Conservation (phyloP, 35 echinoderm and acorn worm species). For the Heliocidaris erythrogramma region DNA sequence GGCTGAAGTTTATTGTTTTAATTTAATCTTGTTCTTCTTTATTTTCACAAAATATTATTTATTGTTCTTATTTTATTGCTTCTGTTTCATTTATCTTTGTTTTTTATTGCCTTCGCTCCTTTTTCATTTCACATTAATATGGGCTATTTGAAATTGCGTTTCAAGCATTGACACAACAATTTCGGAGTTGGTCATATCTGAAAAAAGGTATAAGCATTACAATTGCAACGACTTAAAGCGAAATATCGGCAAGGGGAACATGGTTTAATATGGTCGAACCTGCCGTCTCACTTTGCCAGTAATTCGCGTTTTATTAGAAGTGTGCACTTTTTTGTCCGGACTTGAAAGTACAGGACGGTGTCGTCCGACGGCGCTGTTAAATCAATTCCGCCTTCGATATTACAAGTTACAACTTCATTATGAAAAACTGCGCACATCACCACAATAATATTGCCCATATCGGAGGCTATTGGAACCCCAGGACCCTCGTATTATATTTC, state of each 20-base stretch:
- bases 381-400: neutral
- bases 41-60: neutral
- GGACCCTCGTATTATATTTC: constrained; percentile 9
- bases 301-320: constrained; percentile 13
- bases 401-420: constrained; percentile 12
- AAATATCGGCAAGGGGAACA: neutral
- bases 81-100: neutral
- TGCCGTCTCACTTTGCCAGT: neutral
- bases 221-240: neutral
- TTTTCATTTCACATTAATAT: neutral
- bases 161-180: neutral
- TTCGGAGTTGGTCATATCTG: neutral
- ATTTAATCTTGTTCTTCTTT: neutral
- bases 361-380: neutral
- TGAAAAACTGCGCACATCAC: neutral
- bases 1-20: neutral
- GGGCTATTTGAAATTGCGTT: neutral
- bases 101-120: neutral
- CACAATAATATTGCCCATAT: neutral
- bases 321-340: neutral
- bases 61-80: neutral
- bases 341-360: neutral
- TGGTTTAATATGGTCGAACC: neutral
- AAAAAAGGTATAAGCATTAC: neutral
- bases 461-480: neutral